phyloP scores from a whole-genome alignment of 2,797 vertebrate genomes.

The Pempheris klunzingeri region DNA sequence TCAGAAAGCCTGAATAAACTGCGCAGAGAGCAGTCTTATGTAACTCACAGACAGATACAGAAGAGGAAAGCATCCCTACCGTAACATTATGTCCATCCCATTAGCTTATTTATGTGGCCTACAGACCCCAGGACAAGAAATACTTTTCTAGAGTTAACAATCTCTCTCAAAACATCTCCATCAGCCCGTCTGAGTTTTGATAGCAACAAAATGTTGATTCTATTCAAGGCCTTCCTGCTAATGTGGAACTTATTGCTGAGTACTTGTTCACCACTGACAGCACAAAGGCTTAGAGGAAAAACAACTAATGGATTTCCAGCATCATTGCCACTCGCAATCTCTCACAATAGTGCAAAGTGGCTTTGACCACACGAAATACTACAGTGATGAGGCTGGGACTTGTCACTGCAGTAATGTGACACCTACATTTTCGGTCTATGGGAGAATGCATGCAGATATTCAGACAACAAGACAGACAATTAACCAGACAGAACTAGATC shows the following conservation, averaged over 20 bases:
- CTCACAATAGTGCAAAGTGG: constrained; percentile 36
- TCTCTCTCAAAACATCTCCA: constrained; percentile 47
- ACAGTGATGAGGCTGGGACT: constrained; percentile 24
- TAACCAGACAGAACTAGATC: not conserved
- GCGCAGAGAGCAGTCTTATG: constrained; percentile 53
- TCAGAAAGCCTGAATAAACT: constrained; percentile 58
- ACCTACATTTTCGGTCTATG: constrained; percentile 4
- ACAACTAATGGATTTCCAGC: constrained; percentile 46
- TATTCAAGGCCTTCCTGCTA: constrained; percentile 42
- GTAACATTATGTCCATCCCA: constrained; percentile 45
- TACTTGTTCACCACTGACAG: constrained; percentile 24
- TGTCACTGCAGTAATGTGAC: constrained; percentile 3
- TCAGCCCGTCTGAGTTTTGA: constrained; percentile 30
- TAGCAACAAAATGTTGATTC: constrained; percentile 38
- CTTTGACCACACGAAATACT: constrained; percentile 31
- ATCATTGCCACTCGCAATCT: constrained; percentile 37
- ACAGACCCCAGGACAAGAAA: constrained; percentile 38
- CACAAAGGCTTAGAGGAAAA: constrained; percentile 32
- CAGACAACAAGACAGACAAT: not conserved
- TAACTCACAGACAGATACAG: constrained; percentile 56
- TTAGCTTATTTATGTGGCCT: constrained; percentile 57
- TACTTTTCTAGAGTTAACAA: constrained; percentile 43
- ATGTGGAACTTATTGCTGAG: constrained; percentile 28
- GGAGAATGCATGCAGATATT: constrained; percentile 17
- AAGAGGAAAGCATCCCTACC: constrained; percentile 42